A percentile compares a stretch with the other conserved stretches of the same genome.
These are phyloP conservation scores for Melanaphis sacchari DNA, from an alignment of 1,140 invertebrate genomes.

Conservation along the genomic window DNA sequence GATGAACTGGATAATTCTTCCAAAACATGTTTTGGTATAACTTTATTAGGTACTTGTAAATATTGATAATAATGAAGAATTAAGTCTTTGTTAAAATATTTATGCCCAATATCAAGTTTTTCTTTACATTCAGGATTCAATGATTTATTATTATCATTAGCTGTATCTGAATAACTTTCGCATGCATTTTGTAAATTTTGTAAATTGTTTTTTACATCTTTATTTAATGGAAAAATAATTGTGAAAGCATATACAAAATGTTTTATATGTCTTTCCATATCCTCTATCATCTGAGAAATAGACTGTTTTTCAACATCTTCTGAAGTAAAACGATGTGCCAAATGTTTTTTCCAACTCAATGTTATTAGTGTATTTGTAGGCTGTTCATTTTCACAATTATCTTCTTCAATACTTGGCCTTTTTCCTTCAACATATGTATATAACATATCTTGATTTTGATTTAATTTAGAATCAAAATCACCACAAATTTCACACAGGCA, in stretches of 20 bases:
- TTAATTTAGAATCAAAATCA: slow-evolving; percentile 51
- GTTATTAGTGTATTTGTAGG: slow-evolving; percentile 8
- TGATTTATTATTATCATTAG: background rate
- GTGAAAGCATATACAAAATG: slow-evolving; percentile 23
- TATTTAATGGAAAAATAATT: slow-evolving; percentile 26
- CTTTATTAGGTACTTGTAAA: slow-evolving; percentile 45
- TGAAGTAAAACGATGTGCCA: slow-evolving; percentile 36
- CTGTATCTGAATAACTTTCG: slow-evolving; percentile 32
- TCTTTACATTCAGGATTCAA: background rate
- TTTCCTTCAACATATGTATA: slow-evolving; percentile 39
- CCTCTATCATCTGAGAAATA: slow-evolving; percentile 40
- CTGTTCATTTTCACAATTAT: slow-evolving; percentile 23
- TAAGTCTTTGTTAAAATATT: slow-evolving; percentile 20
- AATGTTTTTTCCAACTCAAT: slow-evolving; percentile 41
- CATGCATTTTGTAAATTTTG: slow-evolving; percentile 29
- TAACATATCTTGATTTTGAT: slow-evolving; percentile 32
- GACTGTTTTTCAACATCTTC: slow-evolving; percentile 44
- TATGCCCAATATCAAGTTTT: background rate
- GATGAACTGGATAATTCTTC: slow-evolving; percentile 35
- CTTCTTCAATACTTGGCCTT: slow-evolving; percentile 30
- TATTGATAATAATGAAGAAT: slow-evolving; percentile 30
- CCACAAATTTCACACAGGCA: slow-evolving; percentile 38
- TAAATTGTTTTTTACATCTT: slow-evolving; percentile 1
- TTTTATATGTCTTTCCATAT: slow-evolving; percentile 39
- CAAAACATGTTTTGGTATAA: slow-evolving; percentile 38